Percentiles rank a stretch among this genome's conserved stretches.
These are phyloP conservation scores for Falco peregrinus DNA, from an alignment of 2,797 vertebrate genomes.

Conservation along the genomic window DNA sequence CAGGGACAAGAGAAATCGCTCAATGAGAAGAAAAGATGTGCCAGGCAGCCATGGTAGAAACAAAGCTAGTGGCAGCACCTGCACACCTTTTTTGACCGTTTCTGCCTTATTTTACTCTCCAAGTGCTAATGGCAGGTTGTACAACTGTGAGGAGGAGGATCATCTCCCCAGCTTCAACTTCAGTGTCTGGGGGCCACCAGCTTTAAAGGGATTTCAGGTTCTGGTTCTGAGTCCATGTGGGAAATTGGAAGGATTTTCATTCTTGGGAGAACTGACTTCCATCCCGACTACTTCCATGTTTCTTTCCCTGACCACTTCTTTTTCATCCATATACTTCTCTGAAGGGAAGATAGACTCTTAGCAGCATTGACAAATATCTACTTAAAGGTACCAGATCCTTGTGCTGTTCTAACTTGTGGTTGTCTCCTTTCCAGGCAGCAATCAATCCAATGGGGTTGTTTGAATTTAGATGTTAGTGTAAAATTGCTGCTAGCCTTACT, in stretches of 20 bases:
- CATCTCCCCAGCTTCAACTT: not conserved
- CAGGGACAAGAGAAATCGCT: not conserved
- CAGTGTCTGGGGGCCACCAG: accelerated
- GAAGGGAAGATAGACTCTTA: not conserved
- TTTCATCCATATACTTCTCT: not conserved
- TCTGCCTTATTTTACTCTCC: not conserved
- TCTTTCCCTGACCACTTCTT: not conserved
- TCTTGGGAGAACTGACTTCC: not conserved
- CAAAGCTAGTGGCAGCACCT: not conserved
- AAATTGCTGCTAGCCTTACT: not conserved
- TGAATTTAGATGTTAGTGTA: not conserved
- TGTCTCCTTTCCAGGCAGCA: not conserved
- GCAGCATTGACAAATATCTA: not conserved
- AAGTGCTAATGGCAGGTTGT: not conserved
- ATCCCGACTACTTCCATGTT: not conserved
- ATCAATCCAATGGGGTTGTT: not conserved
- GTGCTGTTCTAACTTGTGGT: not conserved
- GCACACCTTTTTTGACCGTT: not conserved
- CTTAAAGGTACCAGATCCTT: not conserved
- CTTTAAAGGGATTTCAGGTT: not conserved
- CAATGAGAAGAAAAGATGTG: not conserved
- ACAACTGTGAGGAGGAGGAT: not conserved
- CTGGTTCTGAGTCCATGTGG: not conserved
- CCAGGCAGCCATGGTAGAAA: not conserved
- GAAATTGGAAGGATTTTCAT: not conserved